These are phyloP conservation scores for Trogon melanurus DNA, from an alignment of 2,113 vertebrate species.

Conservation along the genomic window DNA sequence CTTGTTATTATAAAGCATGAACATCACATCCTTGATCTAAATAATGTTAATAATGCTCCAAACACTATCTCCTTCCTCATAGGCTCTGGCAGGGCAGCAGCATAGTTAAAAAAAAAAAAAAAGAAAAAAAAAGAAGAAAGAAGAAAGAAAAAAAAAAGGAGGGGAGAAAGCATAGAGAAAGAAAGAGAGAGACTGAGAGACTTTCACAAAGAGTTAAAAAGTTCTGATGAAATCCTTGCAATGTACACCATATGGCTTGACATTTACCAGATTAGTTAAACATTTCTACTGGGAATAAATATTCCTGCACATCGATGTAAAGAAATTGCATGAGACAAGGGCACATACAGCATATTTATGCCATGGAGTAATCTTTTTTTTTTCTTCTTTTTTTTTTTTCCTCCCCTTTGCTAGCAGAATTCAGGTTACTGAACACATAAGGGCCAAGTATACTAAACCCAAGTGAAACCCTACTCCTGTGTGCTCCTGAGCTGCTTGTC, in stretches of 20 bases:
- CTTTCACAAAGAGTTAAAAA: conserved; percentile 80
- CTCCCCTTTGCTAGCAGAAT: conserved; percentile 7
- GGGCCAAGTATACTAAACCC: background rate
- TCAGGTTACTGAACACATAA: background rate
- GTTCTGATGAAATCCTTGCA: conserved; percentile 77
- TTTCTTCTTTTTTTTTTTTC: too few species aligned
- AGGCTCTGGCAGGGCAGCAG: conserved; percentile 46
- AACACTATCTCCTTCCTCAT: background rate
- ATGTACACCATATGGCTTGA: conserved; percentile 83
- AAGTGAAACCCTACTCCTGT: background rate
- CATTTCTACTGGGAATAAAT: conserved; percentile 84
- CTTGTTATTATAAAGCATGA: background rate
- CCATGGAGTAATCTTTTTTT: conserved; percentile 59
- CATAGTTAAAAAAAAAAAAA: background rate
- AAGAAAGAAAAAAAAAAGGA: background rate
- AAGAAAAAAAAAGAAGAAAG: background rate
- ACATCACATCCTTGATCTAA: background rate
- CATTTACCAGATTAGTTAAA: conserved; percentile 85
- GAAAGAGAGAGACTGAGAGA: conserved; percentile 51
- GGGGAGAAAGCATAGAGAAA: background rate
- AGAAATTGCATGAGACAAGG: conserved; percentile 80
- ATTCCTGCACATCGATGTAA: conserved; percentile 77
- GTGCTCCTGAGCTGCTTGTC: background rate
- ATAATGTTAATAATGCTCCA: background rate
- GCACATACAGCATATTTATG: conserved; percentile 74